Conservation (phyloP, 1,140 invertebrate species). For the Branchinecta lynchi region DNA sequence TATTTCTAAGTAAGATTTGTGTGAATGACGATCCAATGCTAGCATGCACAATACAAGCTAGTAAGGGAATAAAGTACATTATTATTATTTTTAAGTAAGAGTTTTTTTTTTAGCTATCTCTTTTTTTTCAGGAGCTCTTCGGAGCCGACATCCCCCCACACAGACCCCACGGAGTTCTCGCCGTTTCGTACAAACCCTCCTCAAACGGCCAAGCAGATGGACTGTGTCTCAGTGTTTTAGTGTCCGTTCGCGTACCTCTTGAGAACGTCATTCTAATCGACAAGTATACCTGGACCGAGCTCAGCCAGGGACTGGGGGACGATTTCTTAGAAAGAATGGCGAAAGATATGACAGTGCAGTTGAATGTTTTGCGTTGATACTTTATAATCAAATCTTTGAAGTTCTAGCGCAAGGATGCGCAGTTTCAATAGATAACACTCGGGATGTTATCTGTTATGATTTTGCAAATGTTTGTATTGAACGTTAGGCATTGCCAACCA, state of each 20-base stretch:
- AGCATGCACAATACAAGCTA: too few relatives aligned
- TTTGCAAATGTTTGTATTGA: too few relatives aligned
- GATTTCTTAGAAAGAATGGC: neutral
- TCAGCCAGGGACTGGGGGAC: neutral
- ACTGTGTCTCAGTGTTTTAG: constrained; percentile 60
- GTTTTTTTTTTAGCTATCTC: constrained; percentile 22
- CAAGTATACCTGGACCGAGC: constrained; percentile 57
- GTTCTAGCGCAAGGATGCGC: too few relatives aligned
- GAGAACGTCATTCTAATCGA: constrained; percentile 69
- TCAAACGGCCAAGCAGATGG: constrained; percentile 45
- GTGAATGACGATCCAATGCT: too few relatives aligned
- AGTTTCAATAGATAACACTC: too few relatives aligned
- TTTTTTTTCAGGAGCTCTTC: constrained; percentile 52
- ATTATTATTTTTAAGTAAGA: too few relatives aligned
- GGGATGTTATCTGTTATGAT: too few relatives aligned
- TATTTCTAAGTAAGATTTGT: too few relatives aligned
- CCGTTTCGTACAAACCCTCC: constrained; percentile 29
- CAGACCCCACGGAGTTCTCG: constrained; percentile 61
- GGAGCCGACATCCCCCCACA: constrained; percentile 67
- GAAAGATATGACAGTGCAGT: neutral
- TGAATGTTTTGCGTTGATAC: neutral
- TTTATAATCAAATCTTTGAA: neutral
- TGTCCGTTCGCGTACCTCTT: constrained; percentile 65
- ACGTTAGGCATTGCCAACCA: too few relatives aligned
- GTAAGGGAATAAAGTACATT: too few relatives aligned